phyloP scores from a whole-genome alignment of 2,113 vertebrate genomes.

The Ploceus nigricollis region DNA sequence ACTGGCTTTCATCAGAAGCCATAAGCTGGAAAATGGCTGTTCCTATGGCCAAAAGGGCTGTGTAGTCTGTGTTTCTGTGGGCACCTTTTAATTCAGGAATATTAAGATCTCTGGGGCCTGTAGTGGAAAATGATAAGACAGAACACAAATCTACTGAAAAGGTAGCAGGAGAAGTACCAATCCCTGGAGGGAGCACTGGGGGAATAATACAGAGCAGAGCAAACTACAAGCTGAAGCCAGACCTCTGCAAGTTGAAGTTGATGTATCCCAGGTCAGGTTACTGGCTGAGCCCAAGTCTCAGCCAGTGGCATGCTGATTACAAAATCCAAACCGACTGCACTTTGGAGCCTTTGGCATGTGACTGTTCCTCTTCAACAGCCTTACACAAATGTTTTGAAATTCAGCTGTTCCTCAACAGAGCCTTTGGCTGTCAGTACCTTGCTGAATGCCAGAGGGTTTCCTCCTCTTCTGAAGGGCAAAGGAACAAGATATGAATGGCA shows the following conservation, averaged over 20 bases:
- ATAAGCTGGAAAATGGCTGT: slow-evolving; percentile 17
- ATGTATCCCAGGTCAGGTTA: background rate
- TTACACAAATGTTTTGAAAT: background rate
- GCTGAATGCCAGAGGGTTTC: background rate
- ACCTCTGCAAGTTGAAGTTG: background rate
- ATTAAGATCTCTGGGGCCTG: background rate
- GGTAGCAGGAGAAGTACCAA: background rate
- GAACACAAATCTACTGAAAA: slow-evolving; percentile 22
- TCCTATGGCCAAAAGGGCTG: background rate
- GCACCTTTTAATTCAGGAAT: slow-evolving; percentile 18
- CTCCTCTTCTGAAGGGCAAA: background rate
- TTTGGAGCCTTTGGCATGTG: slow-evolving; percentile 4
- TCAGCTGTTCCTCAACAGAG: background rate
- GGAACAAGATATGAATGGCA: background rate
- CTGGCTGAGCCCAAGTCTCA: background rate
- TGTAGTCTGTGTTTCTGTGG: background rate
- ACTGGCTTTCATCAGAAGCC: slow-evolving; percentile 48
- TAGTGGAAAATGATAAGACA: slow-evolving; percentile 19
- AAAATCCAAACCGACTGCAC: slow-evolving; percentile 9
- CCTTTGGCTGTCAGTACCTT: background rate
- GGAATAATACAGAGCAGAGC: background rate
- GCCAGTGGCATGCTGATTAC: background rate
- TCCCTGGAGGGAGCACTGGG: background rate
- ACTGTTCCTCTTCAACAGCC: background rate
- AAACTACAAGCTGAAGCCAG: background rate